phyloP scores from a whole-genome alignment of 2,888 invertebrate genomes.

The Agonopterix subpropinquella region DNA sequence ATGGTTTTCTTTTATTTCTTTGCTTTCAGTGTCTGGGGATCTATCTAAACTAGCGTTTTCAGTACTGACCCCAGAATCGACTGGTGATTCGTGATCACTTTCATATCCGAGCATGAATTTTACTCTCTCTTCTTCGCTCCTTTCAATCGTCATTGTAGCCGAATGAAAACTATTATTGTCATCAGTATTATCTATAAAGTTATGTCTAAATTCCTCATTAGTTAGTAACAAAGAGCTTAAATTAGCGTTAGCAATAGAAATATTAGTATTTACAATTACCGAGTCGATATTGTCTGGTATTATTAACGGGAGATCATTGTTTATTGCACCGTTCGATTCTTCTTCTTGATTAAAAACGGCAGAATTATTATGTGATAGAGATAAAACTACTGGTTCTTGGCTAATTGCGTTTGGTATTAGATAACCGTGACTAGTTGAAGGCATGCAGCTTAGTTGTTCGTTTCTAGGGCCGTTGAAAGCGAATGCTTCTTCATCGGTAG shows the following conservation, averaged over 20 bases:
- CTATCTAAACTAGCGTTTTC: slow-evolving; percentile 82
- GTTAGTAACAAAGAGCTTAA: slow-evolving; percentile 75
- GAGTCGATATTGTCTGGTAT: slow-evolving; percentile 60
- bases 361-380: slow-evolving; percentile 66
- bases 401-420: slow-evolving; percentile 78
- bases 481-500: slow-evolving; percentile 43
- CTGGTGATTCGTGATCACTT: slow-evolving; percentile 65
- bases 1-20: slow-evolving; percentile 46
- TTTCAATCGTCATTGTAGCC: slow-evolving; percentile 44
- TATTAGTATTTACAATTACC: slow-evolving; percentile 62
- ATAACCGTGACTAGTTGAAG: slow-evolving; percentile 79
- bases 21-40: slow-evolving; percentile 76
- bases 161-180: slow-evolving; percentile 56
- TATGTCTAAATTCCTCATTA: slow-evolving; percentile 59
- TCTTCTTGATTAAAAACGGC: slow-evolving; percentile 63
- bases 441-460: slow-evolving; percentile 67
- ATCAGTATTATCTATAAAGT: slow-evolving; percentile 40
- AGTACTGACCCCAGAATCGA: slow-evolving; percentile 82
- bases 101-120: slow-evolving; percentile 69
- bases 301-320: slow-evolving; percentile 51
- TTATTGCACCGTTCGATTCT: slow-evolving; percentile 38
- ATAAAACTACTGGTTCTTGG: slow-evolving; percentile 72
- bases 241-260: slow-evolving; percentile 79
- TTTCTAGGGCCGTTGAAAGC: slow-evolving; percentile 46
- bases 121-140: slow-evolving; percentile 45